Evolutionary conservation across 2,797 vertebrate genomes (phyloP).

Genomic region (Caiman crocodilus): DNA sequence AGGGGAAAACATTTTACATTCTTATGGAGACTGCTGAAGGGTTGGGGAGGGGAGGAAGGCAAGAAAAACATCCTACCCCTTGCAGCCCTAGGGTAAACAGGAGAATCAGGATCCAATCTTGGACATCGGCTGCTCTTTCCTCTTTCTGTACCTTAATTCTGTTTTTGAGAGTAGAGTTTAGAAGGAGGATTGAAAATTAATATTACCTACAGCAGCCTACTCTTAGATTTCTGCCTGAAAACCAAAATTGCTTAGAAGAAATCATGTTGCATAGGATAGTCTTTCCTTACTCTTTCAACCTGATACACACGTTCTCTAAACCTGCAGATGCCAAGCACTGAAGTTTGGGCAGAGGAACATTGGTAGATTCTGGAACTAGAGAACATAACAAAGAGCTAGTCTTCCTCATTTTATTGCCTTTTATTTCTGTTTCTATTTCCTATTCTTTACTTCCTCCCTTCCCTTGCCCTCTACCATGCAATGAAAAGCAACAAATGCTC

Average conservation of each 20-base stretch:
- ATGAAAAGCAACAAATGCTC: neutral
- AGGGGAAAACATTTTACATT: slow-evolving; percentile 59
- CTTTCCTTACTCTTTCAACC: slow-evolving; percentile 18
- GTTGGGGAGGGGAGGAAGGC: slow-evolving; percentile 19
- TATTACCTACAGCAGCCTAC: neutral
- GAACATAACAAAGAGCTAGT: neutral
- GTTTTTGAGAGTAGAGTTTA: neutral
- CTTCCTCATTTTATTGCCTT: neutral
- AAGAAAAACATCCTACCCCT: slow-evolving; percentile 14
- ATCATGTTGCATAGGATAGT: accelerated
- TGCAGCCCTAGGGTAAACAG: neutral
- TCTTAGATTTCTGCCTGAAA: slow-evolving; percentile 33
- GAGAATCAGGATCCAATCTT: neutral
- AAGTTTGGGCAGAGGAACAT: neutral
- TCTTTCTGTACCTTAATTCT: neutral
- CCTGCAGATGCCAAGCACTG: neutral
- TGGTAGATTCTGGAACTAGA: neutral
- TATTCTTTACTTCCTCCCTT: neutral
- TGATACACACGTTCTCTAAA: neutral
- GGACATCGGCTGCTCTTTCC: neutral
- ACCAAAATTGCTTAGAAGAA: neutral
- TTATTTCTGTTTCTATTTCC: neutral
- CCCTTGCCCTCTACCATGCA: neutral
- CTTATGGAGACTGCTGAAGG: slow-evolving; percentile 56
- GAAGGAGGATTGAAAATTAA: neutral